A percentile compares a stretch with the other conserved stretches of the same genome.
Evolutionary conservation across 2,797 vertebrate genomes (phyloP).

Genomic region (Xenops minutus): DNA sequence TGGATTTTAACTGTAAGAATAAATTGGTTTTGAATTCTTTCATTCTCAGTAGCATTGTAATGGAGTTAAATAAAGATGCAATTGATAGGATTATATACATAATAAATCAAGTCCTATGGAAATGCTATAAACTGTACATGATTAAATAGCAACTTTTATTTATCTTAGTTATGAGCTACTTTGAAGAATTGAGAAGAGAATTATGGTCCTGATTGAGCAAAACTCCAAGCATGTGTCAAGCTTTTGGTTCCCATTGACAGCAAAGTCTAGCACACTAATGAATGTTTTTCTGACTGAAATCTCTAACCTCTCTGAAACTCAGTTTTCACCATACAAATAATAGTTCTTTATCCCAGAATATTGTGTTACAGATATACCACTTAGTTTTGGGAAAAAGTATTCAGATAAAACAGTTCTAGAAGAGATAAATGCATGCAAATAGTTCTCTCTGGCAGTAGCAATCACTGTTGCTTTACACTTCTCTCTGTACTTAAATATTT

Average conservation of each 20-base stretch:
- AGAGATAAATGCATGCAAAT: background rate
- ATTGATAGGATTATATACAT: conserved; percentile 4
- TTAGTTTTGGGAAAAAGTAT: background rate
- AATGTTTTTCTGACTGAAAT: conserved; percentile 1
- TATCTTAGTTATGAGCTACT: background rate
- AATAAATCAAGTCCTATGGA: conserved; percentile 32
- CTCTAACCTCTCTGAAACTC: background rate
- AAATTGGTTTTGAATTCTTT: background rate
- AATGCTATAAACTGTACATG: background rate
- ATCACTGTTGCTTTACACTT: background rate
- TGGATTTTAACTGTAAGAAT: conserved; percentile 9
- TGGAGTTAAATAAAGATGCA: conserved; percentile 10
- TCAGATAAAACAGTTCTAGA: background rate
- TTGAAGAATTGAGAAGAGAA: background rate
- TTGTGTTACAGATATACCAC: background rate
- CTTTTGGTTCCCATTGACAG: background rate
- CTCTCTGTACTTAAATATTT: background rate
- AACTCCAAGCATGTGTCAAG: background rate
- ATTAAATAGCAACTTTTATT: conserved; percentile 34
- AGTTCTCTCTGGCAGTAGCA: background rate
- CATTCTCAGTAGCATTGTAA: background rate
- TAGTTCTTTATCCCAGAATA: background rate
- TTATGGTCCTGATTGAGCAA: background rate
- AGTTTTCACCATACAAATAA: background rate
- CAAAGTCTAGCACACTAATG: background rate